Percentiles rank a stretch among this genome's conserved stretches.
These are phyloP conservation scores for Paramormyrops kingsleyae DNA, from an alignment of 2,113 vertebrate genomes.

Conservation along the genomic window DNA sequence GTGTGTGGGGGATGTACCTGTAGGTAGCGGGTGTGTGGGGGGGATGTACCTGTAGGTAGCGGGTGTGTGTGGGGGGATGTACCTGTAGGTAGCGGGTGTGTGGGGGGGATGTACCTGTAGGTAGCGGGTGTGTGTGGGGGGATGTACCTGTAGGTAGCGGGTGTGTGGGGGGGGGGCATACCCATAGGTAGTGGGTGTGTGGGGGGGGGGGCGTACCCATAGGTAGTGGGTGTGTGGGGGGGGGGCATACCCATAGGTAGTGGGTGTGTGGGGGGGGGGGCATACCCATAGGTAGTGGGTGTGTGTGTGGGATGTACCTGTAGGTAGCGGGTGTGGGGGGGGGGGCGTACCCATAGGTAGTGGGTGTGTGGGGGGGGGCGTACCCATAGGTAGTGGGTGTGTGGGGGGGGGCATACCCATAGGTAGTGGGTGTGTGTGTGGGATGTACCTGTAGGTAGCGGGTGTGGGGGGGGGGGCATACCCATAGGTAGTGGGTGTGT, in stretches of 20 bases:
- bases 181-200: too few relatives aligned
- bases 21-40: slow-evolving; percentile 69
- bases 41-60: slow-evolving; percentile 22
- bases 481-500: background rate
- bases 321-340: background rate
- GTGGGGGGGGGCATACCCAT: slow-evolving; percentile 59
- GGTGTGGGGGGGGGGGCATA: slow-evolving; percentile 61
- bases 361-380: slow-evolving; percentile 58
- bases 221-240: slow-evolving; percentile 36
- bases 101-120: slow-evolving; percentile 41
- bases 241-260: slow-evolving; percentile 24
- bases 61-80: slow-evolving; percentile 46
- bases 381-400: slow-evolving; percentile 75
- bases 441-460: slow-evolving; percentile 66
- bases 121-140: slow-evolving; percentile 61
- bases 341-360: slow-evolving; percentile 60
- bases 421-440: slow-evolving; percentile 71
- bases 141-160: background rate
- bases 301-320: slow-evolving; percentile 43
- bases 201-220: background rate
- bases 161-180: too few relatives aligned
- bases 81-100: background rate
- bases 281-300: slow-evolving; percentile 65
- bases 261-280: background rate
- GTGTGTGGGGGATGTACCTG: slow-evolving; percentile 67